phyloP scores from a whole-genome alignment of 2,113 vertebrate species.

The Propithecus coquereli region DNA sequence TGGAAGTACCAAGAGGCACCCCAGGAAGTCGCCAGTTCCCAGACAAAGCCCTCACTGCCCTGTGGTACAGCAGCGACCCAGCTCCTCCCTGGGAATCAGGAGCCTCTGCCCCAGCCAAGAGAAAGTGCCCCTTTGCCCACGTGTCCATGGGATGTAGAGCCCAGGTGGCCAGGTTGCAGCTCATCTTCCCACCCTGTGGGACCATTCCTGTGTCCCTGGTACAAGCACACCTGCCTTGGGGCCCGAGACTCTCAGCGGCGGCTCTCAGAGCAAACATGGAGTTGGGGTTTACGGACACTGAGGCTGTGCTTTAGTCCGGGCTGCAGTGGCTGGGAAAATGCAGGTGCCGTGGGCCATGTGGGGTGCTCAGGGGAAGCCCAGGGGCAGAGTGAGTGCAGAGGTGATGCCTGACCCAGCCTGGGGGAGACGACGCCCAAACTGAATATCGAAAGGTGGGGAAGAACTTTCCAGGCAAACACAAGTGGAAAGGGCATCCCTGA shows the following conservation, averaged over 20 bases:
- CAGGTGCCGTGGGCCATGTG: fast-evolving
- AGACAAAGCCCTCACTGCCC: fast-evolving
- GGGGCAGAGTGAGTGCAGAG: background rate
- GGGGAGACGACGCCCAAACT: background rate
- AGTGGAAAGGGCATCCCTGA: too few species aligned
- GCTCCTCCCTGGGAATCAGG: background rate
- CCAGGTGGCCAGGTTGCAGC: background rate
- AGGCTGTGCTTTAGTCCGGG: fast-evolving
- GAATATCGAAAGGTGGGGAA: background rate
- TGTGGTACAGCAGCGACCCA: background rate
- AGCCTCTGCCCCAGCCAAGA: background rate
- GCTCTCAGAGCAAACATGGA: background rate
- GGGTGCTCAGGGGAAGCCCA: background rate
- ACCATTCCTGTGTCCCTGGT: background rate
- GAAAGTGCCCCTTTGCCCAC: too few species aligned
- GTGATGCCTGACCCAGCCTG: background rate
- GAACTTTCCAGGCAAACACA: background rate
- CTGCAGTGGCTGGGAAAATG: background rate
- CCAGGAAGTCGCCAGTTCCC: too few species aligned
- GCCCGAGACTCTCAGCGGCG: background rate
- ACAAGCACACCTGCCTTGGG: background rate
- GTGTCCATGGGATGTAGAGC: background rate
- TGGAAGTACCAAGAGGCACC: background rate
- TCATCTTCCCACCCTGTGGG: background rate
- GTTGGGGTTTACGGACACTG: background rate